Evolutionary conservation across 1,140 invertebrate genomes (phyloP).

Genomic region (Delia radicum): DNA sequence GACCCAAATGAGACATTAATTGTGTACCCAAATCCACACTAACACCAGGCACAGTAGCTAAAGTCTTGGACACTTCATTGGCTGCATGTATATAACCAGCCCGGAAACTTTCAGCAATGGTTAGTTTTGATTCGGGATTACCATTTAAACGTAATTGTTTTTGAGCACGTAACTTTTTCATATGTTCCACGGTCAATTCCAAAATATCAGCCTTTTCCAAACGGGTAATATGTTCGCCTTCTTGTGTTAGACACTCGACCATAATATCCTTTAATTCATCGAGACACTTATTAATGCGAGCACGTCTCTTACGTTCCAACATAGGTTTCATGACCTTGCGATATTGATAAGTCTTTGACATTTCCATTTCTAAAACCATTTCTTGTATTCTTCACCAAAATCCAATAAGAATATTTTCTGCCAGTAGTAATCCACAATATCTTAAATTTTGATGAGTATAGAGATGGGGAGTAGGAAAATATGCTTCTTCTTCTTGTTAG

Average conservation of each 20-base stretch:
- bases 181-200: slow-evolving; percentile 84
- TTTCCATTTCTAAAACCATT: slow-evolving; percentile 55
- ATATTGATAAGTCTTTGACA: slow-evolving; percentile 64
- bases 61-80: slow-evolving; percentile 70
- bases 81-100: slow-evolving; percentile 81
- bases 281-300: slow-evolving; percentile 84
- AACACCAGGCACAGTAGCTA: slow-evolving; percentile 81
- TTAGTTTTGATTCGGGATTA: slow-evolving; percentile 49
- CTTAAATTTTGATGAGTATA: not conserved
- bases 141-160: slow-evolving; percentile 58
- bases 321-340: slow-evolving; percentile 75
- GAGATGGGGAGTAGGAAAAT: no score
- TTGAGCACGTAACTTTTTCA: slow-evolving; percentile 70
- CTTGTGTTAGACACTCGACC: slow-evolving; percentile 58
- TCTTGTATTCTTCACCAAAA: not conserved
- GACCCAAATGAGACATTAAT: slow-evolving; percentile 83
- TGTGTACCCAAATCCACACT: slow-evolving; percentile 84
- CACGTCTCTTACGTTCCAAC: slow-evolving; percentile 83
- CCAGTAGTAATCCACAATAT: not conserved
- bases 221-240: slow-evolving; percentile 80
- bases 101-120: slow-evolving; percentile 68
- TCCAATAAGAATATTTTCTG: not conserved
- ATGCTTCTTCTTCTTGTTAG: no score
- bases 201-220: slow-evolving; percentile 90
- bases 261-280: slow-evolving; percentile 86